Base-by-base conservation (phyloP, 2,888 invertebrate genomes). In the Phyllotreta striolata region DNA sequence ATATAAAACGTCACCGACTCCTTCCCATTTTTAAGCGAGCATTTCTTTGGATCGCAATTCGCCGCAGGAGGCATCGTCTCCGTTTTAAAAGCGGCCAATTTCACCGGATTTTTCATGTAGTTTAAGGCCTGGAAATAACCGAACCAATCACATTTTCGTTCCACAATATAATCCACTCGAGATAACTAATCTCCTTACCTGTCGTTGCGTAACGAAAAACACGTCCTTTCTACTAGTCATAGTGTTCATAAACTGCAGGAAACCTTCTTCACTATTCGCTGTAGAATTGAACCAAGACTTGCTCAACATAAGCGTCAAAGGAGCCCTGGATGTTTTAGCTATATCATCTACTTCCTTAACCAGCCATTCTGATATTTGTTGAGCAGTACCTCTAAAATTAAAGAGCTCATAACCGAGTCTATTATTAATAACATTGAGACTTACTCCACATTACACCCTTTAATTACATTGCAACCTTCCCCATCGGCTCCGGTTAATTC, bases 391-490 rank as follows among this genome's bases (percentile, higher is more conserved):
- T 60, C 78, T 81, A 39, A 60, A 10, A 37, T 57, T 56, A 10
- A 12, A 35, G 35, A n/a, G 5, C 2, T 13, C 5, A 12, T 44
- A 2, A 44, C 44, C 38, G 10, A 9, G 34, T 52, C 8, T 9
- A n/a, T 14, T 14, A 7, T 4, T 52, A 46, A 44, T 10, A 6
- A 12, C 14, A 44, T 12, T 47, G 14, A 5, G 8, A 81, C 84
- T 83, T 78, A 86, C 85, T 78, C 72, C 8, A 71, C 71, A 49
- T 77, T 78, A 71, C 89, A 89, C 10, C 83, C 78, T 69, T 87
- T 86, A n/a, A 84, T 82, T 83, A 87, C 85, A 0, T 86, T 81
- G 75, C 89, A 90, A 8, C 84, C 81, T 10, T 76, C 68, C 0
- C 79, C 80, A 1, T 79, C 68, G 0, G 80, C 70, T 68, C 87